Evolutionary conservation across 2,797 vertebrate genomes (phyloP).

Genomic region (Darevskia nairensis): DNA sequence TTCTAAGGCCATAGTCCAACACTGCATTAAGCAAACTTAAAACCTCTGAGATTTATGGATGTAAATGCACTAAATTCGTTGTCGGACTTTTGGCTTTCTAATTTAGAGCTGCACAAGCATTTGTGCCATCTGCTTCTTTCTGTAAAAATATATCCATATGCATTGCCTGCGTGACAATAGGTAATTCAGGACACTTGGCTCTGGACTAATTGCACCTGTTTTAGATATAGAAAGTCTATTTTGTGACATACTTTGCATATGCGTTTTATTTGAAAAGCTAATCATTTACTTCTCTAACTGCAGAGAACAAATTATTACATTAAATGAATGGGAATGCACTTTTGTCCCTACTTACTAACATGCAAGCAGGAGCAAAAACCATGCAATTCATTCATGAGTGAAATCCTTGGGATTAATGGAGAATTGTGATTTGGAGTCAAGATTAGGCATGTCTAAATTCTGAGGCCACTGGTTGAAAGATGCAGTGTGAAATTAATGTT

Average conservation of each 20-base stretch:
- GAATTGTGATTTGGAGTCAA: background rate
- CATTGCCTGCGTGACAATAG: background rate
- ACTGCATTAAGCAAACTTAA: background rate
- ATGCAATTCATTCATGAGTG: background rate
- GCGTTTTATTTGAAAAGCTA: background rate
- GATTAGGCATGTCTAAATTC: background rate
- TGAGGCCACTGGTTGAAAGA: background rate
- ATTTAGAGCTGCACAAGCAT: background rate
- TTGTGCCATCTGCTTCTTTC: background rate
- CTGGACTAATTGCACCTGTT: background rate
- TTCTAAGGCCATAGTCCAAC: background rate
- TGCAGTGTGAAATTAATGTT: background rate
- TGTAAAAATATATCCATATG: background rate
- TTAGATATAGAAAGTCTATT: background rate
- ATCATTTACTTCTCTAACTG: background rate
- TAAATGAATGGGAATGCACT: no score
- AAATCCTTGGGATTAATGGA: background rate
- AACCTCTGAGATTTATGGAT: background rate
- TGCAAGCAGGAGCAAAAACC: background rate
- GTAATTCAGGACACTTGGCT: background rate
- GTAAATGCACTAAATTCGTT: background rate
- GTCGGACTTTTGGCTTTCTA: background rate
- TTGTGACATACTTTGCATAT: background rate
- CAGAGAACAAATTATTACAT: background rate
- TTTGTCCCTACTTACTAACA: background rate